A percentile compares a stretch with the other conserved stretches of the same genome.
Evolutionary conservation across 2,113 vertebrate species (phyloP).

Genomic region (Chiloscyllium plagiosum): DNA sequence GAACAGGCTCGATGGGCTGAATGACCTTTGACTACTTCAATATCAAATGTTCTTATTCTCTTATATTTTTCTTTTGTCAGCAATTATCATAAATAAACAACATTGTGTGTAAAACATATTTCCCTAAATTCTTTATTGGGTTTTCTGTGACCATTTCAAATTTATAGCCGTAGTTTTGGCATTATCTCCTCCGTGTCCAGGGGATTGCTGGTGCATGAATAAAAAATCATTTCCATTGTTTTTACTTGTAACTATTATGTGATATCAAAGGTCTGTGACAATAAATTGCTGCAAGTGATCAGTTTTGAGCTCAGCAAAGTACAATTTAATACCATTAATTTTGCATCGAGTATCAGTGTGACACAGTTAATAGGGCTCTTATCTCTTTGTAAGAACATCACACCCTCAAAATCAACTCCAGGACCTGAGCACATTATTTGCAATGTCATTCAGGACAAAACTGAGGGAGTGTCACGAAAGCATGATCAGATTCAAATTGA

Average conservation of each 20-base stretch:
- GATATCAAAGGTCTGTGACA: not conserved
- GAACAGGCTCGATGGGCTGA: no score
- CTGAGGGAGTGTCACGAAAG: not conserved
- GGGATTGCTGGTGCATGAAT: not conserved
- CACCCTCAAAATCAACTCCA: not conserved
- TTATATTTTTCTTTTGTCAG: not conserved
- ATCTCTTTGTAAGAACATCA: not conserved
- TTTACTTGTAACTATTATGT: not conserved
- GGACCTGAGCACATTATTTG: not conserved
- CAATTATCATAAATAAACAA: not conserved
- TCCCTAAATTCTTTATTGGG: not conserved
- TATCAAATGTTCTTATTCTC: not conserved
- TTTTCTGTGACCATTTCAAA: not conserved
- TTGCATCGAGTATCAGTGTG: not conserved
- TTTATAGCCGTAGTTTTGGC: not conserved
- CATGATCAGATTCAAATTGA: not conserved
- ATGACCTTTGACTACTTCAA: no score
- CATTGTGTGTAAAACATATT: not conserved
- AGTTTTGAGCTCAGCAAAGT: not conserved
- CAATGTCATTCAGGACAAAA: not conserved
- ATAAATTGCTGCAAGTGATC: not conserved
- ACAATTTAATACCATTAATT: not conserved
- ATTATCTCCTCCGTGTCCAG: not conserved
- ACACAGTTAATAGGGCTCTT: not conserved
- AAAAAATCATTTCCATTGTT: not conserved